Percentiles rank a stretch among this genome's conserved stretches.
Evolutionary conservation across 2,113 vertebrate genomes (phyloP).

Genomic region (Mirounga angustirostris): DNA sequence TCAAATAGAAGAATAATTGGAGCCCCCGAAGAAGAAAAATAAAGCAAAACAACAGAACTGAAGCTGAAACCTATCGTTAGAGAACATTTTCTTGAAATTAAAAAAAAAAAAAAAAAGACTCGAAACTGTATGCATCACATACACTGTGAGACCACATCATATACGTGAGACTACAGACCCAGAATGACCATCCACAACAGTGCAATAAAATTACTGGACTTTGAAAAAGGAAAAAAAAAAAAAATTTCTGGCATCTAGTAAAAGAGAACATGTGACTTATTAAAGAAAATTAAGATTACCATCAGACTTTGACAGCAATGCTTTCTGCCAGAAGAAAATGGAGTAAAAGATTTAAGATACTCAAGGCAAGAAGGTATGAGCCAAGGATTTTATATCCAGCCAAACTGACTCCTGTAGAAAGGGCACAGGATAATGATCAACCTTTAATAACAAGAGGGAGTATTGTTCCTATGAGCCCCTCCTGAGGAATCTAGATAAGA

Average conservation of each 20-base stretch:
- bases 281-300: slow-evolving; percentile 39
- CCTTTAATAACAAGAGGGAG: neutral
- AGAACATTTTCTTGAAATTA: neutral
- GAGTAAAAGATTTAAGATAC: neutral
- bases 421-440: neutral
- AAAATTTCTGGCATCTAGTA: neutral
- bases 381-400: slow-evolving; percentile 54
- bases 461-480: neutral
- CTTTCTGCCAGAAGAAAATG: slow-evolving; percentile 25
- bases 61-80: neutral
- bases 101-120: neutral
- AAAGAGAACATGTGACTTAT: neutral
- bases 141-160: neutral
- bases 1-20: neutral
- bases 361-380: neutral
- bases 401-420: slow-evolving; percentile 26
- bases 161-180: neutral
- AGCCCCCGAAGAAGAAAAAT: neutral
- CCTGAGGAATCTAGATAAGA: neutral
- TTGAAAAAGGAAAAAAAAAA: neutral
- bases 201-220: neutral
- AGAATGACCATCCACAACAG: neutral
- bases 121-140: neutral
- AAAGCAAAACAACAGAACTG: neutral
- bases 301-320: slow-evolving; percentile 8